These are phyloP conservation scores for Cyanocitta stelleri DNA, from an alignment of 2,113 vertebrate species.

Conservation along the genomic window DNA sequence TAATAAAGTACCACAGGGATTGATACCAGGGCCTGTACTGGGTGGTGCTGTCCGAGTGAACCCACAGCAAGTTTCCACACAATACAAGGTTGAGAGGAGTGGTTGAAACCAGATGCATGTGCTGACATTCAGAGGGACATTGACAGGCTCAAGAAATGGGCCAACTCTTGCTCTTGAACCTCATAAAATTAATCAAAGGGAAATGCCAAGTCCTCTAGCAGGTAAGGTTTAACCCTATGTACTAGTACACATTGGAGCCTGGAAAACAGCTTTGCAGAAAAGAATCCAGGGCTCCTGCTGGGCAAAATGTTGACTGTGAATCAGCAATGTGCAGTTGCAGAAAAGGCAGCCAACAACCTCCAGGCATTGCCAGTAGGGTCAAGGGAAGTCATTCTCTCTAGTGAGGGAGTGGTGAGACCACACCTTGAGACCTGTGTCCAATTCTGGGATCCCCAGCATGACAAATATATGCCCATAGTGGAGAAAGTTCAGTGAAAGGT, in stretches of 20 bases:
- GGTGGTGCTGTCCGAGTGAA: background rate
- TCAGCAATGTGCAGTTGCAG: background rate
- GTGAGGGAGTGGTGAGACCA: background rate
- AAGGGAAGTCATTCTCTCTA: background rate
- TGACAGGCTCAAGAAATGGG: background rate
- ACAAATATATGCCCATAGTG: fast-evolving
- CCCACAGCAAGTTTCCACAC: background rate
- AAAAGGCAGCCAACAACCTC: background rate
- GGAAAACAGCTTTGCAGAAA: background rate
- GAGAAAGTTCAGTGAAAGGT: background rate
- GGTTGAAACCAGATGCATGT: background rate
- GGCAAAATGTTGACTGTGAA: background rate
- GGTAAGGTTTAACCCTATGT: background rate
- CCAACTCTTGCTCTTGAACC: background rate
- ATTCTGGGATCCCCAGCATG: background rate
- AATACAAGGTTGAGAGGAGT: background rate
- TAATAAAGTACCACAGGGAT: background rate
- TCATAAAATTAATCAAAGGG: background rate
- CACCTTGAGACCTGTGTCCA: background rate
- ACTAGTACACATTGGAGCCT: background rate
- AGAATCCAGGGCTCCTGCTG: background rate
- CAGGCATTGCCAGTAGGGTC: background rate
- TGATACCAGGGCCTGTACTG: background rate
- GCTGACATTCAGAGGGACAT: background rate
- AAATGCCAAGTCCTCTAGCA: background rate